These are phyloP conservation scores for Erebia palarica DNA, from an alignment of 2,888 invertebrate species.

Conservation along the genomic window DNA sequence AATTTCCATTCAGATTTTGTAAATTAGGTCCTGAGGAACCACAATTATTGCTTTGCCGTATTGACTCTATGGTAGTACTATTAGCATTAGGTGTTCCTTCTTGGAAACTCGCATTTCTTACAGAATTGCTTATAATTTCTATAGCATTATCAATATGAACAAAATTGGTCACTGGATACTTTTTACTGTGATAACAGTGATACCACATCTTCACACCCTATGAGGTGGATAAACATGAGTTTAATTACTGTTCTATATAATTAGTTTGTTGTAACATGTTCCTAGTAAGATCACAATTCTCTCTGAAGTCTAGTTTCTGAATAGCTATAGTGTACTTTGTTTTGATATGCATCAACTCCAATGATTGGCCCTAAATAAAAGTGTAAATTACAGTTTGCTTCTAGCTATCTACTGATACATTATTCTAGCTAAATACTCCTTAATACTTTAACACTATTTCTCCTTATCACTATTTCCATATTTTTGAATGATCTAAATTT, in stretches of 20 bases:
- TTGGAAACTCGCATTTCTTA: conserved; percentile 34
- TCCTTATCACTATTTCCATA: conserved; percentile 25
- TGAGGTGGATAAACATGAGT: conserved; percentile 51
- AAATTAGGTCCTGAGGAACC: conserved; percentile 24
- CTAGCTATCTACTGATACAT: conserved; percentile 13
- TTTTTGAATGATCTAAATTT: conserved; percentile 28
- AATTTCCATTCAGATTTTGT: conserved; percentile 18
- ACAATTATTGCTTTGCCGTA: conserved; percentile 24
- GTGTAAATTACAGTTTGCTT: conserved; percentile 32
- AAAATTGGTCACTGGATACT: conserved; percentile 68
- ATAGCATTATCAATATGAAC: conserved; percentile 63
- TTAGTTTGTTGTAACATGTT: conserved; percentile 48
- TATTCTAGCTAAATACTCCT: not conserved
- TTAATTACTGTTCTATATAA: conserved; percentile 42
- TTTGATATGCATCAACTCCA: conserved; percentile 55
- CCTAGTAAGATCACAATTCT: conserved; percentile 54
- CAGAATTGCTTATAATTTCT: conserved; percentile 41
- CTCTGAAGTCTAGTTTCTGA: conserved; percentile 68
- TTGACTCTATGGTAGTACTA: conserved; percentile 38
- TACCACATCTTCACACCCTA: conserved; percentile 73
- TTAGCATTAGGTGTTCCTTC: conserved; percentile 41
- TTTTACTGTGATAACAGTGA: conserved; percentile 72
- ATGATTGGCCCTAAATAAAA: conserved; percentile 56
- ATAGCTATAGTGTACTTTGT: conserved; percentile 61
- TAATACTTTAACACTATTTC: conserved; percentile 9